phyloP scores from a whole-genome alignment of 2,113 vertebrate genomes.

The Bubo scandiacus region DNA sequence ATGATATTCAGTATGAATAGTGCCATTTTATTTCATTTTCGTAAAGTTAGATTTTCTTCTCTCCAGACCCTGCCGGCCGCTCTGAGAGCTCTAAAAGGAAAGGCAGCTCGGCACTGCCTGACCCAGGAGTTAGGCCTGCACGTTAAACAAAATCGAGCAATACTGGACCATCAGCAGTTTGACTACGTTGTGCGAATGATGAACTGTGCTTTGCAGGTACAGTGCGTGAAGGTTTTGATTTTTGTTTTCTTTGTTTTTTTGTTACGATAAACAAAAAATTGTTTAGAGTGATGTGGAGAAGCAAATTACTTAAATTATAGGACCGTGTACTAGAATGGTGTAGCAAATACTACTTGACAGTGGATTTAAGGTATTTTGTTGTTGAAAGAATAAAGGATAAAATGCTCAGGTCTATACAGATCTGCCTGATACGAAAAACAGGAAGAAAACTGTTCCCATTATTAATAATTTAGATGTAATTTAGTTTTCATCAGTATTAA shows the following conservation, averaged over 20 bases:
- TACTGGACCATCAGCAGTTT: conserved; percentile 97
- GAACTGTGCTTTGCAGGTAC: conserved; percentile 97
- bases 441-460: neutral
- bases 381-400: neutral
- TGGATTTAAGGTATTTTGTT: neutral
- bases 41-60: conserved; percentile 1
- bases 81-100: conserved; percentile 92
- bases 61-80: conserved; percentile 92
- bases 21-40: neutral
- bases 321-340: rapidly evolving
- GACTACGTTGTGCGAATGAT: conserved; percentile 96
- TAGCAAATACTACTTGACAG: neutral
- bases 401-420: neutral
- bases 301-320: neutral
- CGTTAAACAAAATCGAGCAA: conserved; percentile 92
- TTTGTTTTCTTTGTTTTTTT: neutral
- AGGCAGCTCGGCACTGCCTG: conserved; percentile 92
- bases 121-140: conserved; percentile 90
- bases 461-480: neutral
- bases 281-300: neutral
- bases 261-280: neutral
- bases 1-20: neutral
- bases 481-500: neutral
- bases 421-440: neutral
- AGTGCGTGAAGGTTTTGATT: neutral